phyloP scores from a whole-genome alignment of 2,888 invertebrate species.

The Leptinotarsa peninsularis region DNA sequence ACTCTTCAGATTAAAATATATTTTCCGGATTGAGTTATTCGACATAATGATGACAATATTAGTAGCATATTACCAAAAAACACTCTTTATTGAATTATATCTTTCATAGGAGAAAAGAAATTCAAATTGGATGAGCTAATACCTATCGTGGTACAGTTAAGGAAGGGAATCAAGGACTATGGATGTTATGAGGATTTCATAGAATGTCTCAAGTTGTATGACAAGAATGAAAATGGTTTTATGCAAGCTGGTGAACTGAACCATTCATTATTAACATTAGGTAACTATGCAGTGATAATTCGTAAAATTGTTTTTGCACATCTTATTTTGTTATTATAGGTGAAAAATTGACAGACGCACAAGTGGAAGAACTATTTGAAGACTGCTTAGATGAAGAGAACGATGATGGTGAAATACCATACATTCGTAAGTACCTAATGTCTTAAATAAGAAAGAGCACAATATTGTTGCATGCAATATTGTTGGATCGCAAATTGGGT shows the following conservation, averaged over 20 bases:
- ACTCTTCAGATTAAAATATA: no score
- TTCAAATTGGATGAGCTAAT: constrained; percentile 95
- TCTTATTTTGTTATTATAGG: constrained; percentile 68
- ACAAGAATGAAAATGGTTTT: constrained; percentile 95
- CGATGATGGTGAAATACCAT: constrained; percentile 93
- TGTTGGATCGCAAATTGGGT: no score
- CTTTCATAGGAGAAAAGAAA: constrained; percentile 80
- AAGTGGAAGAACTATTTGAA: constrained; percentile 83
- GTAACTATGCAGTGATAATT: constrained; percentile 66
- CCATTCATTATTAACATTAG: constrained; percentile 92
- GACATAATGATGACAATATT: no score
- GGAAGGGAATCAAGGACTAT: constrained; percentile 90
- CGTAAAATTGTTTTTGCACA: background rate
- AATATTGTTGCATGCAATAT: no score
- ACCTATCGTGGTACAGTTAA: constrained; percentile 91
- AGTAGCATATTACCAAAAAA: no score
- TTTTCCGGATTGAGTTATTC: no score
- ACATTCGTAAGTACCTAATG: constrained; percentile 81
- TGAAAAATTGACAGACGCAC: constrained; percentile 82
- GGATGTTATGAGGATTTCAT: constrained; percentile 99
- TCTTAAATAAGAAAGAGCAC: no score
- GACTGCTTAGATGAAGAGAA: constrained; percentile 93
- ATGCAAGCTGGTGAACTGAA: constrained; percentile 96
- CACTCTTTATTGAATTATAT: no score
- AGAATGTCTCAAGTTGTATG: constrained; percentile 99